Evolutionary conservation across 2,888 invertebrate genomes (phyloP), one percentile per base, ranked within the genome.

Genomic region (Drosophila anomalata): DNA sequence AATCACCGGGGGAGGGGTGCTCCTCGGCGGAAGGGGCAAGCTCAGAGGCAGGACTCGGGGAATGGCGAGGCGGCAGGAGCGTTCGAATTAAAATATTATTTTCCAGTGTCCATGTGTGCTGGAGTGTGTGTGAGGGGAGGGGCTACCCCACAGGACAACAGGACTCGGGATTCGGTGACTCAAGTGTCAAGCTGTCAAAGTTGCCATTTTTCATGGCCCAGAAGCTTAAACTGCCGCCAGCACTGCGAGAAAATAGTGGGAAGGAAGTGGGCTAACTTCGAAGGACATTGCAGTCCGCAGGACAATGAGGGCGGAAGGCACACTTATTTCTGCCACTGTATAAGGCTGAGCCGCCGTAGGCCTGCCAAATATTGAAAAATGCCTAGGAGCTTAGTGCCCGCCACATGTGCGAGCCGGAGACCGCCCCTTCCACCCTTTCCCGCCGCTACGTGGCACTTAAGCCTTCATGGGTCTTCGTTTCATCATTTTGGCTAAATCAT

Each of bases 151-250:
- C 41, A 44, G 24, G 17, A 41, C 7, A 9, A 29, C 0, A 29
- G 29, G 29, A 55, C 41, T 7, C 51, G 33, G 61, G 41, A 54
- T 53, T 50, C 68, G 53, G 47, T 51, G 55, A 71, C 79, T 75
- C 55, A 71, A 79, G 76, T 82, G 82, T 82, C 88, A 89, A 89
- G 80, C 87, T 89, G 87, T 88, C 87, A 88, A 88, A 88, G 74
- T 76, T 77, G 77, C 82, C 77, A 88, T 88, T 88, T 86, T 79
- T 88, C 87, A 88, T 76, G 70, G 75, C 71, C 46, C 56, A 36
- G 52, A 12, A 29, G 14, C 14, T 48, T n/a, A 5, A 44, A 12
- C 22, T 22, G 29, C 9, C 29, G 29, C 29, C 29, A 9, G 6
- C 44, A 44, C 44, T 20, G 41, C 0, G 12, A 12, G 22, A 44